Conservation (phyloP, 2,113 vertebrate species). For the Hystrix cristata region DNA sequence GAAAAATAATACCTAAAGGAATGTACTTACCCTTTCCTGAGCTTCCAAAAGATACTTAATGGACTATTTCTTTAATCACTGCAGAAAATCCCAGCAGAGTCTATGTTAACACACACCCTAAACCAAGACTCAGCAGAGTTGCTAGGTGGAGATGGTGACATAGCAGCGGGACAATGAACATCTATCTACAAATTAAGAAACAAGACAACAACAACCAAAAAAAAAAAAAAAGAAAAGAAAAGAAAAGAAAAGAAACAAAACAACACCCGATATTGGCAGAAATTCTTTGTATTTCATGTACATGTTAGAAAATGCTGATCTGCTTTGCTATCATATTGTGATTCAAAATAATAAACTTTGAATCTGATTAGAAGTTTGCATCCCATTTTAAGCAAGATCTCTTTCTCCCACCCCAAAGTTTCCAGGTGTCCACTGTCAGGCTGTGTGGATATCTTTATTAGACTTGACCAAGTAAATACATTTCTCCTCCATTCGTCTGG, state of each 20-base stretch:
- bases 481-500: neutral
- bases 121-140: neutral
- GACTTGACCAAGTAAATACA: neutral
- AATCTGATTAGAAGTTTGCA: neutral
- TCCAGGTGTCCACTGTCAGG: neutral
- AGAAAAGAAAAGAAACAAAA: neutral
- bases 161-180: neutral
- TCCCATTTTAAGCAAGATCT: neutral
- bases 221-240: too few species aligned
- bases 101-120: neutral
- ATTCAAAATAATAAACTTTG: neutral
- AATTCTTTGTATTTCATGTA: neutral
- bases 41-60: neutral
- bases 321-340: neutral
- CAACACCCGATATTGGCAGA: neutral
- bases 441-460: neutral
- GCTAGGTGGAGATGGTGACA: too few species aligned
- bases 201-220: neutral
- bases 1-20: neutral
- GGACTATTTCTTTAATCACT: neutral
- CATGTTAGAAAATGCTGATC: neutral
- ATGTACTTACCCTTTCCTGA: neutral
- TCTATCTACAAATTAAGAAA: neutral
- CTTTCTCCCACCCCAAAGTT: neutral
- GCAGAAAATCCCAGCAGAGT: neutral